These are phyloP conservation scores for Onychomys torridus DNA, from an alignment of 2,797 vertebrate species.

Conservation along the genomic window DNA sequence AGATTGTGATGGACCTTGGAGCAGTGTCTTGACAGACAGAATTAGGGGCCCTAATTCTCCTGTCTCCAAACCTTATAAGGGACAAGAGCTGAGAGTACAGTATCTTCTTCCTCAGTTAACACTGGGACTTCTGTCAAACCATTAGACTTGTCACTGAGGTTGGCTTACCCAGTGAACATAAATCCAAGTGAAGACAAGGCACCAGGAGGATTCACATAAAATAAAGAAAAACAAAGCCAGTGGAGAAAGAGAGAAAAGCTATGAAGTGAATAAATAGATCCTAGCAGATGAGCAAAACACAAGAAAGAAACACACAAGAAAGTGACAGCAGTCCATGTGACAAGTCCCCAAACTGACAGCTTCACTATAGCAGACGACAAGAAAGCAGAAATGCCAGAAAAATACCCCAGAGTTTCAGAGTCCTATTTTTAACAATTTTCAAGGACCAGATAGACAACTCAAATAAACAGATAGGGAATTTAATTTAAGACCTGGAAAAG, in stretches of 20 bases:
- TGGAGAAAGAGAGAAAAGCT: not conserved
- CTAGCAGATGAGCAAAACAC: not conserved
- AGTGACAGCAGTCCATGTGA: not conserved
- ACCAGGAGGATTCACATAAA: constrained; percentile 26
- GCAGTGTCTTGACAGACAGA: not conserved
- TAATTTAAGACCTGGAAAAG: constrained; percentile 27
- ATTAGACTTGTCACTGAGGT: not conserved
- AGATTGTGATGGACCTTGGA: not conserved
- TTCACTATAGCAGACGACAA: not conserved
- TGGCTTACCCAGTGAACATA: not conserved
- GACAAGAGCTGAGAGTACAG: not conserved
- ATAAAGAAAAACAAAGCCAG: not conserved
- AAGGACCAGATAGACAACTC: constrained; percentile 34
- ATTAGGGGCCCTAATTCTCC: not conserved
- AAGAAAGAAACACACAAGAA: not conserved
- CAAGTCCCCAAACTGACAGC: not conserved
- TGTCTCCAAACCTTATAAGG: constrained; percentile 11
- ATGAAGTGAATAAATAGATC: not conserved
- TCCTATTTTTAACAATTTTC: constrained; percentile 35
- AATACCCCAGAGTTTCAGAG: not conserved
- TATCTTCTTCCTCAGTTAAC: not conserved
- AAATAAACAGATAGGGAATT: constrained; percentile 26
- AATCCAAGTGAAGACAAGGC: not conserved
- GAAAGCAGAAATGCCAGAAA: constrained; percentile 14
- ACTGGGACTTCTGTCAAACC: not conserved